phyloP scores from a whole-genome alignment of 37 sponge, comb jelly and placozoan genomes.

The Chondrosia reniformis region DNA sequence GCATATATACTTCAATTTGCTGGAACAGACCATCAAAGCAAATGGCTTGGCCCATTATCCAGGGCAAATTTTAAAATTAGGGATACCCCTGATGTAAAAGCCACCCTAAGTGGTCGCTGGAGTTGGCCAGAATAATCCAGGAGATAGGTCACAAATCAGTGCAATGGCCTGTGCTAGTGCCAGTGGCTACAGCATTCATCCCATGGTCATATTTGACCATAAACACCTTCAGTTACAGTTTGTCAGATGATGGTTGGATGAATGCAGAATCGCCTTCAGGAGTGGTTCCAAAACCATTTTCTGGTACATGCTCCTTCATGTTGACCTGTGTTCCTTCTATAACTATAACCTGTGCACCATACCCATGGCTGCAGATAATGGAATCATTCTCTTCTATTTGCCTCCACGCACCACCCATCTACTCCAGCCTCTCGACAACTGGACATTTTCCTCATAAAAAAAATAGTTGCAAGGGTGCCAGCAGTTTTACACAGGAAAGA shows the following conservation, averaged over 20 bases:
- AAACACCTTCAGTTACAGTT: conserved; percentile 24
- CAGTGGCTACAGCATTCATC: conserved; percentile 43
- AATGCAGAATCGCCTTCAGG: conserved; percentile 20
- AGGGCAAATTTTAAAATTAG: conserved; percentile 29
- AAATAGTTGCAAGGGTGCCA: conserved; percentile 33
- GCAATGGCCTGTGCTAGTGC: conserved; percentile 47
- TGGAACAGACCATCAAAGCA: conserved; percentile 17
- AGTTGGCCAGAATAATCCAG: conserved; percentile 1
- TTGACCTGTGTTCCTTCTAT: conserved; percentile 24
- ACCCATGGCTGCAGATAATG: conserved; percentile 23
- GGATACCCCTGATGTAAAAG: conserved; percentile 22
- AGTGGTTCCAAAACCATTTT: conserved; percentile 46
- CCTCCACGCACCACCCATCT: conserved; percentile 45
- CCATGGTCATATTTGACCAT: conserved; percentile 36
- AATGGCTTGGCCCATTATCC: conserved; percentile 39
- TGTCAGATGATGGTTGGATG: conserved; percentile 49
- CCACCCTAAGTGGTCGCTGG: conserved; percentile 19
- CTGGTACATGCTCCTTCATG: conserved; percentile 30
- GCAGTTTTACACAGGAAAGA: background rate
- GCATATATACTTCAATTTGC: conserved; percentile 34
- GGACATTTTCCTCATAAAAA: conserved; percentile 29
- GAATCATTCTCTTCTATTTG: conserved; percentile 24
- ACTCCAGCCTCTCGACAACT: conserved; percentile 43
- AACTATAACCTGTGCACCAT: conserved; percentile 28
- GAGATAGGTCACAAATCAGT: conserved; percentile 42